Evolutionary conservation across 2,113 vertebrate genomes (phyloP).

Genomic region (Hippocampus zosterae): DNA sequence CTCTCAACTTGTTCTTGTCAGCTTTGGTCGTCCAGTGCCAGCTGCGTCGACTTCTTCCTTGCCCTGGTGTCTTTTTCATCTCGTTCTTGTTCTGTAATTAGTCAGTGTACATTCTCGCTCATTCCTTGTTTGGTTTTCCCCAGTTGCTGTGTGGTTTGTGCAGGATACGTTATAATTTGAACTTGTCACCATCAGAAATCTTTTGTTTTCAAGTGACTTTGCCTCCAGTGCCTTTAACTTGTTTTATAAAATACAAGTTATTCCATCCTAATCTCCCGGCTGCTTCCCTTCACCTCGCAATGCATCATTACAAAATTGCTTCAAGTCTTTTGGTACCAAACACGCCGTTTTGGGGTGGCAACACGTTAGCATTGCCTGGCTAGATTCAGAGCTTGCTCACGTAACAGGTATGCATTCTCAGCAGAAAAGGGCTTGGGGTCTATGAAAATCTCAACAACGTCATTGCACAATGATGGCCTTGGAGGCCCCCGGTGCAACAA

Average conservation of each 20-base stretch:
- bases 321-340: not conserved
- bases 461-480: constrained; percentile 1
- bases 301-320: not conserved
- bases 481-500: not conserved
- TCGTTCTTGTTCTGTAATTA: not conserved
- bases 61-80: not conserved
- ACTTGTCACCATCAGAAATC: not conserved
- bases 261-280: not conserved
- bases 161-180: too few relatives aligned
- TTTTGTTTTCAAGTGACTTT: not conserved
- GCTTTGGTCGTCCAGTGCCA: not conserved
- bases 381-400: not conserved
- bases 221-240: not conserved
- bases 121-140: not conserved
- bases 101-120: not conserved
- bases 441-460: not conserved
- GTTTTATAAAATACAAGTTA: not conserved
- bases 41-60: not conserved
- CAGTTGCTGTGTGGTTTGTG: not conserved
- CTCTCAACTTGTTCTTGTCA: too few relatives aligned
- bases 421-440: not conserved
- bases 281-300: not conserved
- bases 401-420: not conserved
- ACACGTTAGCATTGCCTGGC: not conserved
- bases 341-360: not conserved